Conservation (phyloP, 2,797 vertebrate species). For the Lutjanus campechanus region DNA sequence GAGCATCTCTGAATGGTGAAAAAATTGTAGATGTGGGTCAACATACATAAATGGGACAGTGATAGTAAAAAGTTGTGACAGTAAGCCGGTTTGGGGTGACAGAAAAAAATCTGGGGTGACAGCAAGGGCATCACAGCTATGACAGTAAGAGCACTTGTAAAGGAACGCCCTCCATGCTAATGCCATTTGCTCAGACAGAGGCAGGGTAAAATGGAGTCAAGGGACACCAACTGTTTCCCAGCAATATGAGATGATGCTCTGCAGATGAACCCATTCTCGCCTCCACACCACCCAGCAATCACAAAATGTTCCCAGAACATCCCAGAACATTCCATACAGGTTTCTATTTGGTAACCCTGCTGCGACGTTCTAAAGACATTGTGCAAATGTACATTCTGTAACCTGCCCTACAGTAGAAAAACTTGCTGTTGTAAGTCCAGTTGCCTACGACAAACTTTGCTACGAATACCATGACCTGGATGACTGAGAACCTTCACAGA, state of each 20-base stretch:
- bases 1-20: constrained; percentile 1
- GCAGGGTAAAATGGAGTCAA: constrained; percentile 46
- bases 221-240: constrained; percentile 47
- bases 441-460: too few relatives aligned
- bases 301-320: too few relatives aligned
- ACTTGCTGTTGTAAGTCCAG: too few relatives aligned
- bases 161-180: constrained; percentile 51
- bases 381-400: too few relatives aligned
- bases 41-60: constrained; percentile 25
- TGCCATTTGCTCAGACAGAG: constrained; percentile 28
- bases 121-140: constrained; percentile 40
- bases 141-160: constrained; percentile 55
- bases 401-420: too few relatives aligned
- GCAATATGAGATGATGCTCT: not conserved
- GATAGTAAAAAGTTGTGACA: constrained; percentile 49
- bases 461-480: too few relatives aligned
- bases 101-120: constrained; percentile 36
- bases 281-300: not conserved
- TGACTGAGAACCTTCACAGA: too few relatives aligned
- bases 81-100: constrained; percentile 38
- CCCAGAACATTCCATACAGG: too few relatives aligned
- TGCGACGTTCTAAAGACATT: too few relatives aligned
- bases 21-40: constrained; percentile 5
- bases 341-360: too few relatives aligned
- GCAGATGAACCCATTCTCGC: constrained; percentile 16